phyloP scores from a whole-genome alignment of 2,888 invertebrate genomes.

The Conomelus anceps region DNA sequence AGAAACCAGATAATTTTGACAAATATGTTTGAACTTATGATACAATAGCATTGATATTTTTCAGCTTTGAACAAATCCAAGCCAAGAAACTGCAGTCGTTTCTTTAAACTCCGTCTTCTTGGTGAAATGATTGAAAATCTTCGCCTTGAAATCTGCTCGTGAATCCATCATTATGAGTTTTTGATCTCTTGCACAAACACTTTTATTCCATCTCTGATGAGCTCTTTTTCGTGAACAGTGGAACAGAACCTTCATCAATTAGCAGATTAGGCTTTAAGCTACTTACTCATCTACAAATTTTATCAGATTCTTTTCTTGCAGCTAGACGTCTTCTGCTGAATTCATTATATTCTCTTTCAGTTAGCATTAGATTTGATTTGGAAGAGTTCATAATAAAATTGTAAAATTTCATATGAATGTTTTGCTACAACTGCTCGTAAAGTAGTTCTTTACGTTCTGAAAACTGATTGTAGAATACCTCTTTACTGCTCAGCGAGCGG shows the following conservation, averaged over 20 bases:
- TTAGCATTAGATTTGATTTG: not conserved
- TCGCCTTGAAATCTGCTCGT: not conserved
- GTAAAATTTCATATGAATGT: too few relatives aligned
- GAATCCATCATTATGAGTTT: not conserved
- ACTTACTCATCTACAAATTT: too few relatives aligned
- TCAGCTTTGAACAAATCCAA: not conserved
- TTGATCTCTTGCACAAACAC: not conserved
- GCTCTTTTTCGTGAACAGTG: not conserved
- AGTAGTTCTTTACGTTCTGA: too few relatives aligned
- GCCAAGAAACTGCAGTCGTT: not conserved
- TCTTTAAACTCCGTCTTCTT: not conserved
- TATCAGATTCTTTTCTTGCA: too few relatives aligned
- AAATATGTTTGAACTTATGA: too few relatives aligned
- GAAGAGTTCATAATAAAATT: not conserved
- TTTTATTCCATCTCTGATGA: not conserved
- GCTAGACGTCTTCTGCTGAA: not conserved
- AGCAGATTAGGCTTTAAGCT: not conserved
- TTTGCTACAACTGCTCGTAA: too few relatives aligned
- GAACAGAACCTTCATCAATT: not conserved
- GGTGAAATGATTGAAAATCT: not conserved
- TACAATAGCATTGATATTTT: too few relatives aligned
- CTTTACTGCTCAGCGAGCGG: too few relatives aligned
- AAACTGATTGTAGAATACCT: too few relatives aligned
- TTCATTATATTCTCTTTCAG: not conserved
- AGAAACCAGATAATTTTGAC: too few relatives aligned